phyloP scores from a whole-genome alignment of 2,797 vertebrate species.

The Danio tinwini region DNA sequence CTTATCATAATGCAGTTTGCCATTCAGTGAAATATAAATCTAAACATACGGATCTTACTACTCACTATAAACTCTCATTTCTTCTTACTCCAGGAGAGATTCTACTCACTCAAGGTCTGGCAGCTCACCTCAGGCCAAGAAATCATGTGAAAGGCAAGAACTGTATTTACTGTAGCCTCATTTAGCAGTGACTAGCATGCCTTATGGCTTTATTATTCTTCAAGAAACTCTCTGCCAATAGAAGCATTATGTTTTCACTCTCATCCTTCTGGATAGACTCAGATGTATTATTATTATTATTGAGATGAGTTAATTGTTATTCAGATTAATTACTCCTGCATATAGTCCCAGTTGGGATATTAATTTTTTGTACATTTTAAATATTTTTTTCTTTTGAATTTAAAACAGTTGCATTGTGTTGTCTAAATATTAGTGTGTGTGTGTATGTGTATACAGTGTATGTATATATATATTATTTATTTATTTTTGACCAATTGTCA shows the following conservation, averaged over 20 bases:
- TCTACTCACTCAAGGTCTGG: conserved; percentile 82
- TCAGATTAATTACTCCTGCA: no score
- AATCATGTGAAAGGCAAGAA: conserved; percentile 81
- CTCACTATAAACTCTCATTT: neutral
- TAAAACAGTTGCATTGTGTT: no score
- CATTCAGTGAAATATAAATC: neutral
- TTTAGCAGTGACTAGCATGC: conserved; percentile 10
- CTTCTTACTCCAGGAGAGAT: conserved; percentile 78
- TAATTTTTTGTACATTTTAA: no score
- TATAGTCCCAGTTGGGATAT: no score
- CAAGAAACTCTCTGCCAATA: neutral
- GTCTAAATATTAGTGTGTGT: no score
- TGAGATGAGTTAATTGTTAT: no score
- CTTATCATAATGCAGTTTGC: neutral
- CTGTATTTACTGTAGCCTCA: conserved; percentile 26
- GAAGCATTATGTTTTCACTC: neutral
- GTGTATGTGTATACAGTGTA: no score
- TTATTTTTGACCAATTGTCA: no score
- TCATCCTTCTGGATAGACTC: neutral
- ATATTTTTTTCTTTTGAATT: no score
- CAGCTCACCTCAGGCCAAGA: conserved; percentile 75
- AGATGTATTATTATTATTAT: neutral
- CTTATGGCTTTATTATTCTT: conserved; percentile 10
- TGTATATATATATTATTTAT: no score
- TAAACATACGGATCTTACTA: neutral